phyloP scores from a whole-genome alignment of 2,888 invertebrate species.

The Athripsodes cinereus region DNA sequence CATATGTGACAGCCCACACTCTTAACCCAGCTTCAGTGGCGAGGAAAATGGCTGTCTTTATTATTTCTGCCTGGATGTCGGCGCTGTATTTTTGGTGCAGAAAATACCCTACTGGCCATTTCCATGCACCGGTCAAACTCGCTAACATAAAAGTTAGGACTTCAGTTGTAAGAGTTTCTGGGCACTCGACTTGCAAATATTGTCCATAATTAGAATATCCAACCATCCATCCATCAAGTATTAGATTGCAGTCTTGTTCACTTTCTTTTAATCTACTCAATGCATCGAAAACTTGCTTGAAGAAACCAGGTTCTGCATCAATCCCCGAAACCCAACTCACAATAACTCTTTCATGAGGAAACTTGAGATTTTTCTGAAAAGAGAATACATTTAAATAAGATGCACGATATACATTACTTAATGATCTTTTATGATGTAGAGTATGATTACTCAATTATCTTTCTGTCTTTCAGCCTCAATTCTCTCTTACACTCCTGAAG shows the following conservation, averaged over 20 bases:
- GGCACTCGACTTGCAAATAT: background rate
- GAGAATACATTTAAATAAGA: background rate
- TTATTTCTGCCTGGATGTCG: background rate
- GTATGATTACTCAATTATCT: too few species aligned
- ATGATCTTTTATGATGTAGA: background rate
- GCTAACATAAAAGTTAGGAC: background rate
- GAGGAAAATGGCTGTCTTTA: too few species aligned
- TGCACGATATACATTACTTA: background rate
- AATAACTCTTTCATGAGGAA: background rate
- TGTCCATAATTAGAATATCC: background rate
- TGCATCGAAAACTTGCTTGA: too few species aligned
- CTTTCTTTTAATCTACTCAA: background rate
- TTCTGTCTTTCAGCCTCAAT: too few species aligned
- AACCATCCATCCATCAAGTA: background rate
- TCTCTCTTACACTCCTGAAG: too few species aligned
- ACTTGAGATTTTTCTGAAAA: background rate
- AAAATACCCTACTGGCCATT: background rate
- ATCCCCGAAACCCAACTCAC: background rate
- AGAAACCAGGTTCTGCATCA: too few species aligned
- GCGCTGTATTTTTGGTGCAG: background rate
- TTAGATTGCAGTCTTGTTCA: background rate
- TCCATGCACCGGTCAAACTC: background rate
- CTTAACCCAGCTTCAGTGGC: background rate
- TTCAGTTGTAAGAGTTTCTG: background rate
- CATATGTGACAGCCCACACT: background rate